phyloP scores from a whole-genome alignment of 2,797 vertebrate species.

The Oreochromis mossambicus region DNA sequence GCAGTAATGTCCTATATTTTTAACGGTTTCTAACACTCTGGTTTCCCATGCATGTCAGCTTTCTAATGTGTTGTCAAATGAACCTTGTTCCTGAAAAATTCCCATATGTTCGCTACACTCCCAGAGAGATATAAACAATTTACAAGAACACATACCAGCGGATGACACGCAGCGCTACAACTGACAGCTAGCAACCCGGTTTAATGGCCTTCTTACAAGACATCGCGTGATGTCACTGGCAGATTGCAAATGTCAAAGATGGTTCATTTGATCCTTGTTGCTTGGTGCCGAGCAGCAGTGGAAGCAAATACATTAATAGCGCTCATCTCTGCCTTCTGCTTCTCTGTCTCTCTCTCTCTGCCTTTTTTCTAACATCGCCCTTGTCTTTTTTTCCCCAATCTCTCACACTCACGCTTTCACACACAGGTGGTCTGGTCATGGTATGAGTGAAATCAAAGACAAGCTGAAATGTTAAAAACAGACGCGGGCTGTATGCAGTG shows the following conservation, averaged over 20 bases:
- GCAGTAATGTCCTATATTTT: background rate
- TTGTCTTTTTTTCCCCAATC: background rate
- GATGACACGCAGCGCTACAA: constrained; percentile 7
- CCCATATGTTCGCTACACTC: constrained; percentile 1
- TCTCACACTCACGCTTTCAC: background rate
- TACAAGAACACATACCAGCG: background rate
- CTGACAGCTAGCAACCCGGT: constrained; percentile 14
- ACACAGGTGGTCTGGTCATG: constrained; percentile 21
- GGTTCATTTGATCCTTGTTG: constrained; percentile 41
- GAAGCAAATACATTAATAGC: constrained; percentile 11
- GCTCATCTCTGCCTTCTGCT: background rate
- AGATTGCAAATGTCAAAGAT: constrained; percentile 60
- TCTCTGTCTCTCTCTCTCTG: background rate
- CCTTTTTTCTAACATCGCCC: background rate
- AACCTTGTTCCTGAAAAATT: background rate
- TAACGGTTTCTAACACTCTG: background rate
- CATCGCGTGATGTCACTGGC: constrained; percentile 24
- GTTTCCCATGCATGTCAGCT: background rate
- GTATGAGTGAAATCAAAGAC: constrained; percentile 36
- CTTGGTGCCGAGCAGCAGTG: constrained; percentile 16
- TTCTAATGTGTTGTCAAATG: constrained; percentile 12
- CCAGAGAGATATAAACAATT: constrained; percentile 33
- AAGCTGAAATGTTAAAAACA: background rate
- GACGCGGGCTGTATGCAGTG: background rate
- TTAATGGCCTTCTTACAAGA: constrained; percentile 33